These are phyloP conservation scores for Troides oblongomaculatus DNA, from an alignment of 2,888 invertebrate genomes.

Conservation along the genomic window DNA sequence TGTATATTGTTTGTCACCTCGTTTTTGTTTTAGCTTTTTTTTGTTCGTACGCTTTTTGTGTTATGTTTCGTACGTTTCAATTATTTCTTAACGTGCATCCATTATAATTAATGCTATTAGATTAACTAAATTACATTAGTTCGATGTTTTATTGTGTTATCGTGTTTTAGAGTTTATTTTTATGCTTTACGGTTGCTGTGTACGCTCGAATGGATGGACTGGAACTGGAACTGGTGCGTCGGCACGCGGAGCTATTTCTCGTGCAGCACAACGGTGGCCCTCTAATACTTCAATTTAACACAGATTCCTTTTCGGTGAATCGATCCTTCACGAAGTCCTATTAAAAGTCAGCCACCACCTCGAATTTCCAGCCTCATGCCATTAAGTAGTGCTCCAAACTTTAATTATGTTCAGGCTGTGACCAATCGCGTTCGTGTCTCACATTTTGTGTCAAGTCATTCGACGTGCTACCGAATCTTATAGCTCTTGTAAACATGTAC, in stretches of 20 bases:
- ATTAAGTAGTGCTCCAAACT: slow-evolving; percentile 78
- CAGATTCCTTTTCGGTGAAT: slow-evolving; percentile 65
- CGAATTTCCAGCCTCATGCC: slow-evolving; percentile 74
- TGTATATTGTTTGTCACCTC: slow-evolving; percentile 36
- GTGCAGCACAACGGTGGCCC: slow-evolving; percentile 35
- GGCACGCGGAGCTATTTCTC: slow-evolving; percentile 37
- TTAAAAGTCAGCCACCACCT: slow-evolving; percentile 77
- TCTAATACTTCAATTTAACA: slow-evolving; percentile 56
- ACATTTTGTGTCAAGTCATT: slow-evolving; percentile 75
- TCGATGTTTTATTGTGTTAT: slow-evolving; percentile 35
- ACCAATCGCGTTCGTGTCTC: slow-evolving; percentile 79
- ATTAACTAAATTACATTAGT: slow-evolving; percentile 40
- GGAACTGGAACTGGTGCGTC: slow-evolving; percentile 25
- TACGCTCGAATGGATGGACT: slow-evolving; percentile 17
- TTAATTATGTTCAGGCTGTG: slow-evolving; percentile 79
- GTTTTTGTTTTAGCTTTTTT: slow-evolving; percentile 38
- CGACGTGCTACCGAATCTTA: slow-evolving; percentile 77
- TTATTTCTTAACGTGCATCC: slow-evolving; percentile 40
- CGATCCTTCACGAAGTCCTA: slow-evolving; percentile 74
- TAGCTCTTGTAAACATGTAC: slow-evolving; percentile 44
- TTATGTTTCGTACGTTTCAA: slow-evolving; percentile 40
- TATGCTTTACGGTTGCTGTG: slow-evolving; percentile 13
- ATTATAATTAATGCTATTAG: slow-evolving; percentile 43
- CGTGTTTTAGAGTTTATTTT: slow-evolving; percentile 27
- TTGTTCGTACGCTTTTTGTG: slow-evolving; percentile 37